Evolutionary conservation across 2,888 invertebrate genomes (phyloP).

Genomic region (Camptogramma bilineatum): DNA sequence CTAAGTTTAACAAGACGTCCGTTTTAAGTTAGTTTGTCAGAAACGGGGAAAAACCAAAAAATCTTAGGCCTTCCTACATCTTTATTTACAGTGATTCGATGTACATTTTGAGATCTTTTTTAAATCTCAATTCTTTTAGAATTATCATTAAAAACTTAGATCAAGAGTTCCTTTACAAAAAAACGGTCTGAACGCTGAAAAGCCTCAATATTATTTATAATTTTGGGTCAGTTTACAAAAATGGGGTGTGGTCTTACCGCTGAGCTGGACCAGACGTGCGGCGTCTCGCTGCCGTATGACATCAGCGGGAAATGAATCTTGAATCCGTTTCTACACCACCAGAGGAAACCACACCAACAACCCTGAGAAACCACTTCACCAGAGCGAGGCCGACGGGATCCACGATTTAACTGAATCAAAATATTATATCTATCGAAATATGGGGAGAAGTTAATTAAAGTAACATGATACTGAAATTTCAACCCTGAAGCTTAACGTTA

Average conservation of each 20-base stretch:
- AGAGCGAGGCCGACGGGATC: slow-evolving; percentile 42
- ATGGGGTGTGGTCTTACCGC: slow-evolving; percentile 57
- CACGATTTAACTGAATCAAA: slow-evolving; percentile 72
- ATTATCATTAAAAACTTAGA: too few relatives aligned
- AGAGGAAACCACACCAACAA: slow-evolving; percentile 51
- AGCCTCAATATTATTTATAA: background rate
- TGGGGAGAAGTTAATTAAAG: slow-evolving; percentile 64
- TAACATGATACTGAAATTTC: slow-evolving; percentile 38
- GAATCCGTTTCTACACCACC: slow-evolving; percentile 67
- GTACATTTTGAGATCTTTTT: too few relatives aligned
- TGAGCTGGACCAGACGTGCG: slow-evolving; percentile 83
- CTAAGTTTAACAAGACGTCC: too few relatives aligned
- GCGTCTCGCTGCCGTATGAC: slow-evolving; percentile 84
- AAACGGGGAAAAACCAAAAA: too few relatives aligned
- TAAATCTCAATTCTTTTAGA: too few relatives aligned
- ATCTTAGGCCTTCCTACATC: too few relatives aligned
- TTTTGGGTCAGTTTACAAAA: background rate
- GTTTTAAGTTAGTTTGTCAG: too few relatives aligned
- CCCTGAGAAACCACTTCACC: slow-evolving; percentile 37
- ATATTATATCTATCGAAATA: slow-evolving; percentile 66
- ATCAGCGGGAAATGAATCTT: slow-evolving; percentile 86
- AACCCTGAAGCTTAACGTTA: slow-evolving; percentile 16
- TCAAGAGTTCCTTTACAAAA: too few relatives aligned
- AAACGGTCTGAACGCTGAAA: too few relatives aligned
- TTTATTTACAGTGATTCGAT: too few relatives aligned